Evolutionary conservation across 2,113 vertebrate species (phyloP).

Genomic region (Glaucomys volans): DNA sequence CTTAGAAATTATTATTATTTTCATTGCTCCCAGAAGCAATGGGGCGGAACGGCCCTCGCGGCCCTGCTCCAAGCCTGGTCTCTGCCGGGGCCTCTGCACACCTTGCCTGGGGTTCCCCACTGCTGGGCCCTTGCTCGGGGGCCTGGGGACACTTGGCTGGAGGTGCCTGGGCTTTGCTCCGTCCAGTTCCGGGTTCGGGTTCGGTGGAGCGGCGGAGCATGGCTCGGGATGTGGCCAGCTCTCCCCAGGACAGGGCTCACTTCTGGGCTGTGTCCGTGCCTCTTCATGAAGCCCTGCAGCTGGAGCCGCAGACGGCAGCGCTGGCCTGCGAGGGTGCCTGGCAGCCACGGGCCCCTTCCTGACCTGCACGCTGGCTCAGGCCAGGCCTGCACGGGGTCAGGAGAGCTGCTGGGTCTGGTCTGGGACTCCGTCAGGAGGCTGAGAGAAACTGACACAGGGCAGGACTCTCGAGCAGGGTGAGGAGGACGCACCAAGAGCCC

Average conservation of each 20-base stretch:
- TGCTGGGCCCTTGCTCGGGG: not conserved
- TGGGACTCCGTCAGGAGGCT: fast-evolving
- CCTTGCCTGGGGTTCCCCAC: not conserved
- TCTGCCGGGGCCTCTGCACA: not conserved
- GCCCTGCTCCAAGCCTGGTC: not conserved
- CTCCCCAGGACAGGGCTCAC: not conserved
- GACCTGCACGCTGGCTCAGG: not conserved
- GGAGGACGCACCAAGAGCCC: not conserved
- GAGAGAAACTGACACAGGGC: fast-evolving
- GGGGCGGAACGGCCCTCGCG: conserved; percentile 51
- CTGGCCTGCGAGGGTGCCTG: fast-evolving
- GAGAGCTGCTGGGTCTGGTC: not conserved
- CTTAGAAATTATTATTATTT: conserved; percentile 78
- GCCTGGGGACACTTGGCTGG: fast-evolving
- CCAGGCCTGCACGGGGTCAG: not conserved
- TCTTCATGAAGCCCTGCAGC: not conserved
- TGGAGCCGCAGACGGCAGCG: fast-evolving
- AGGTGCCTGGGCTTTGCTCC: too few relatives aligned
- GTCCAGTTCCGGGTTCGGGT: too few relatives aligned
- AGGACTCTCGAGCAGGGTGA: not conserved
- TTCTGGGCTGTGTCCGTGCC: fast-evolving
- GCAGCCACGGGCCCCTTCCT: not conserved
- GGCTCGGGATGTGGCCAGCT: not conserved
- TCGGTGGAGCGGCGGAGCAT: fast-evolving
- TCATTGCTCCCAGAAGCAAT: conserved; percentile 49